These are phyloP conservation scores for Phalloptychus januarius DNA, from an alignment of 2,797 vertebrate genomes.

Conservation along the genomic window DNA sequence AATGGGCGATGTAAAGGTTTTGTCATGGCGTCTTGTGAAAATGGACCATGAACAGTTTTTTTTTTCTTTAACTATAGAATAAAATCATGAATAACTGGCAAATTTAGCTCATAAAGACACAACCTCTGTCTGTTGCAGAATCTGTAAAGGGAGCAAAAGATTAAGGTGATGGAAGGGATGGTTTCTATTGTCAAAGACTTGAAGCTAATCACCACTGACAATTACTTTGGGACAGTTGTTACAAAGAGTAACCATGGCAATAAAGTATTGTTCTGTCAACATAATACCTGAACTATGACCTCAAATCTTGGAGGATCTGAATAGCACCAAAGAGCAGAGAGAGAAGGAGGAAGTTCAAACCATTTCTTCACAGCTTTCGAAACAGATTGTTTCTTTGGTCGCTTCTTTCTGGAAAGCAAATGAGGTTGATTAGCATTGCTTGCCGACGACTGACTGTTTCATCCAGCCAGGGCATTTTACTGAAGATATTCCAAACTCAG, in stretches of 20 bases:
- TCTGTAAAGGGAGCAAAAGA: neutral
- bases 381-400: neutral
- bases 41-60: neutral
- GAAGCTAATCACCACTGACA: neutral
- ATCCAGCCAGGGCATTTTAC: neutral
- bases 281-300: neutral
- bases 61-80: neutral
- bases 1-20: neutral
- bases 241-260: neutral
- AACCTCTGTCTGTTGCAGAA: neutral
- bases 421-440: neutral
- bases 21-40: neutral
- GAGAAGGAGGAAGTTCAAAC: neutral
- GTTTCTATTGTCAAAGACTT: neutral
- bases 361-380: neutral
- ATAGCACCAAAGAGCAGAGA: neutral
- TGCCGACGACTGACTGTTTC: neutral
- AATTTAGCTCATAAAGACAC: neutral
- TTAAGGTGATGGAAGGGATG: neutral
- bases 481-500: too few species aligned
- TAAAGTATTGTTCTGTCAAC: neutral
- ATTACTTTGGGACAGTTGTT: neutral
- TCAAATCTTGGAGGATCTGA: neutral
- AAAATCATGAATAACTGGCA: neutral
- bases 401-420: neutral